Evolutionary conservation across 2,797 vertebrate genomes (phyloP), one percentile per base, ranked within the genome.

Genomic region (Carapus acus): DNA sequence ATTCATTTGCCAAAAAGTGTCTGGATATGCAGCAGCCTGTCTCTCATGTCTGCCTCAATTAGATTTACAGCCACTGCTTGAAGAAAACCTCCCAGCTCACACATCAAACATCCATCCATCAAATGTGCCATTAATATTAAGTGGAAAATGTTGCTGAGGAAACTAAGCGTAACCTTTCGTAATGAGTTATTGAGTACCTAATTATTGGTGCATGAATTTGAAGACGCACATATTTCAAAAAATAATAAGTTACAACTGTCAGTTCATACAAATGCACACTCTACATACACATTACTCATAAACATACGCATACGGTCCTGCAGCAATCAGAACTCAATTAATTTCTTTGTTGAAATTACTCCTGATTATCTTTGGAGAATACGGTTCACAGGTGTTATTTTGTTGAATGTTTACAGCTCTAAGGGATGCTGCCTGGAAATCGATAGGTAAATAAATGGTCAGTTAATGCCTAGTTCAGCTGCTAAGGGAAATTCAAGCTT

Each of bases 101-200:
- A 21, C 38, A 58, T 60, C 55, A 65, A 62, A 58, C 58, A 49
- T 39, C 23, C 44, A 65, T 62, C 46, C 39, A 69, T 77, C 58
- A 59, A 51, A 65, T 11, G n/a, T 34, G 57, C 22, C 63, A 43
- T 68, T 64, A 73, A 54, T 53, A 71, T 11, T 43, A 53, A 69
- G 55, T 60, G 55, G 48, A 48, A 72, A 60, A 18, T 46, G 49
- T 65, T 60, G n/a, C 29, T 8, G 55, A 34, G 56, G 53, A 63
- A 76, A 71, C 67, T 46, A 27, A 50, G 69, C 69, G 57, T 58
- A 73, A 67, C 69, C 18, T 6, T 48, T 23, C 29, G 53, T 69
- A 52, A 76, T 74, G 54, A 65, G 14, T 45, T 69, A 69, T 65
- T 45, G 49, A 65, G 55, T 20, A 16, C 14, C 24, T 61, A 51